Conservation (phyloP, 2,797 vertebrate species). For the Lagothrix lagotricha region DNA sequence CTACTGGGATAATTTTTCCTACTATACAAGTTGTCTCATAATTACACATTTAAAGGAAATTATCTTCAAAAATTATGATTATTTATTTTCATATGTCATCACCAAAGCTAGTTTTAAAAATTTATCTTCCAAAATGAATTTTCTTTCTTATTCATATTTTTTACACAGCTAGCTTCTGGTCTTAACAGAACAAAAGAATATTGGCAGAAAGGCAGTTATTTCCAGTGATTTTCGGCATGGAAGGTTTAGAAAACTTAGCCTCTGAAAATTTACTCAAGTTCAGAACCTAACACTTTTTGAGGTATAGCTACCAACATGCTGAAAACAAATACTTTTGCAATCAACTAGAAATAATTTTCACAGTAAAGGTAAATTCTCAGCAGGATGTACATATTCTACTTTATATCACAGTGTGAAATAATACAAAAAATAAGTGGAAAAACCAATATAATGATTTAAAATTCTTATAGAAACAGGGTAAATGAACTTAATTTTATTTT, state of each 20-base stretch:
- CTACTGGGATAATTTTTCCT: not conserved
- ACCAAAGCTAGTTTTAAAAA: constrained; percentile 23
- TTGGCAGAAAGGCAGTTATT: not conserved
- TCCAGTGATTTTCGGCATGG: not conserved
- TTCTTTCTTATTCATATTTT: constrained; percentile 27
- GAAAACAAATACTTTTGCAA: constrained; percentile 42
- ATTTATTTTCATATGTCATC: not conserved
- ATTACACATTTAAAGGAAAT: not conserved
- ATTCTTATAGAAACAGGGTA: constrained; percentile 82
- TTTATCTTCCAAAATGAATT: constrained; percentile 26
- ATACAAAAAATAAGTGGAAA: constrained; percentile 83
- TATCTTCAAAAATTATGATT: not conserved
- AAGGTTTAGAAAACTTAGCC: constrained; percentile 10
- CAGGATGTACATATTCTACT: constrained; percentile 69
- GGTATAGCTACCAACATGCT: not conserved
- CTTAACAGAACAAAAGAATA: not conserved
- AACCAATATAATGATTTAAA: constrained; percentile 71
- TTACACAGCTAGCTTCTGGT: not conserved
- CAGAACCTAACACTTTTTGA: constrained; percentile 33
- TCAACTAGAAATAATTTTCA: constrained; percentile 41
- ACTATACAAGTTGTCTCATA: not conserved
- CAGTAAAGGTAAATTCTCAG: constrained; percentile 48
- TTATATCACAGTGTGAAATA: constrained; percentile 83
- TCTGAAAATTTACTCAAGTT: constrained; percentile 42
- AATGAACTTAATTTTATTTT: constrained; percentile 83